A percentile compares a stretch with the other conserved stretches of the same genome.
Conservation (phyloP, 2,888 invertebrate species). For the Apantesis nais region DNA sequence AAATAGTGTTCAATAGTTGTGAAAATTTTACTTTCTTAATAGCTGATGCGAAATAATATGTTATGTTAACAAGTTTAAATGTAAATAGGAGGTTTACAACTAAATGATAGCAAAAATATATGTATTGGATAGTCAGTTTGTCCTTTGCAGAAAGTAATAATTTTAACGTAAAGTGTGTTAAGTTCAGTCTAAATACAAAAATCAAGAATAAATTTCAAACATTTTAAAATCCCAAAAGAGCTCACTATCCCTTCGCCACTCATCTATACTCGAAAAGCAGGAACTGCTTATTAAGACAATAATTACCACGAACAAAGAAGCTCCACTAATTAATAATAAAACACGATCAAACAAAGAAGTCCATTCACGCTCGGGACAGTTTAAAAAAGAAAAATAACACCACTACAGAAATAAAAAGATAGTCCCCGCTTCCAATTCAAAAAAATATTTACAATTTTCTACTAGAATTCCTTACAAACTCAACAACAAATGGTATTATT, state of each 20-base stretch:
- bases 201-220: conserved; percentile 56
- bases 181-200: conserved; percentile 38
- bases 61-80: neutral
- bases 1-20: neutral
- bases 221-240: conserved; percentile 70
- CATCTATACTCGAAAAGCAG: conserved; percentile 78
- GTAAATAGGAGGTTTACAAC: neutral
- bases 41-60: neutral
- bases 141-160: neutral
- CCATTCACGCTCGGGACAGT: conserved; percentile 83
- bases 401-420: no score
- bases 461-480: no score
- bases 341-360: conserved; percentile 83
- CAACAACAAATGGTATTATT: no score
- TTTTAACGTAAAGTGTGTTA: neutral
- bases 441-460: no score
- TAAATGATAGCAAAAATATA: neutral
- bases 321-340: conserved; percentile 86
- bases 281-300: conserved; percentile 86
- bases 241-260: conserved; percentile 74
- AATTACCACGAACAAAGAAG: conserved; percentile 85
- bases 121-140: neutral
- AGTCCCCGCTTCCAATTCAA: no score
- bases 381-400: conserved; percentile 76
- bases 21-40: neutral